Percentiles rank a stretch among this genome's conserved stretches.
phyloP scores from a whole-genome alignment of 1,140 invertebrate species.

The Colletes gigas region DNA sequence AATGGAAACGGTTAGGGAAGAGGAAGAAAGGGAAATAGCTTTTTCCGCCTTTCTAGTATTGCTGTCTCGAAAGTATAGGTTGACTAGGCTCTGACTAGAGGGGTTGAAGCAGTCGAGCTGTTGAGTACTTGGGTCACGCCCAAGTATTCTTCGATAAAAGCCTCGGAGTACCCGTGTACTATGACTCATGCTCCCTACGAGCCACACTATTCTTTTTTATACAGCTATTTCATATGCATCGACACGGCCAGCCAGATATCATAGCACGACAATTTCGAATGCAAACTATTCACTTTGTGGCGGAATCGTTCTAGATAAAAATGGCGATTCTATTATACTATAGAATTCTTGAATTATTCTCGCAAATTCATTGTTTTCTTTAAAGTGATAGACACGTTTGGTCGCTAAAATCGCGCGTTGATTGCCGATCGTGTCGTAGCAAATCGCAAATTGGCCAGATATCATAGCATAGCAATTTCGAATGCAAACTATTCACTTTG shows the following conservation, averaged over 20 bases:
- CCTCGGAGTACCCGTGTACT: constrained; percentile 67
- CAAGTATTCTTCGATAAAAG: constrained; percentile 74
- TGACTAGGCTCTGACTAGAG: constrained; percentile 65
- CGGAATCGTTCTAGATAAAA: not conserved
- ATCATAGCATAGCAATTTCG: not conserved
- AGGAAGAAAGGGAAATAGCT: constrained; percentile 57
- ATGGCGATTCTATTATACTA: not conserved
- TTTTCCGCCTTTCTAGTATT: constrained; percentile 59
- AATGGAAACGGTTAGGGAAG: constrained; percentile 20
- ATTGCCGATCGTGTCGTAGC: no score
- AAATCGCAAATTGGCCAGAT: not conserved
- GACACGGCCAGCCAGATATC: not conserved
- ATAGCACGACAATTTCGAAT: not conserved
- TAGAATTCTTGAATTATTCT: no score
- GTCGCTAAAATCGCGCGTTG: no score
- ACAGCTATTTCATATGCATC: not conserved
- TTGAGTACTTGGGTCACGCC: constrained; percentile 70
- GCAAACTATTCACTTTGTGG: not conserved
- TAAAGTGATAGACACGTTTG: no score
- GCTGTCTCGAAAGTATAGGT: constrained; percentile 70
- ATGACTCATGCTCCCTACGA: constrained; percentile 36
- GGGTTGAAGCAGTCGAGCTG: constrained; percentile 62
- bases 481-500: not conserved
- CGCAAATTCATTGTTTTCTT: no score
- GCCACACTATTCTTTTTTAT: constrained; percentile 1